Evolutionary conservation across 1,140 invertebrate genomes (phyloP).

Genomic region (Druon quercuslanigerum): DNA sequence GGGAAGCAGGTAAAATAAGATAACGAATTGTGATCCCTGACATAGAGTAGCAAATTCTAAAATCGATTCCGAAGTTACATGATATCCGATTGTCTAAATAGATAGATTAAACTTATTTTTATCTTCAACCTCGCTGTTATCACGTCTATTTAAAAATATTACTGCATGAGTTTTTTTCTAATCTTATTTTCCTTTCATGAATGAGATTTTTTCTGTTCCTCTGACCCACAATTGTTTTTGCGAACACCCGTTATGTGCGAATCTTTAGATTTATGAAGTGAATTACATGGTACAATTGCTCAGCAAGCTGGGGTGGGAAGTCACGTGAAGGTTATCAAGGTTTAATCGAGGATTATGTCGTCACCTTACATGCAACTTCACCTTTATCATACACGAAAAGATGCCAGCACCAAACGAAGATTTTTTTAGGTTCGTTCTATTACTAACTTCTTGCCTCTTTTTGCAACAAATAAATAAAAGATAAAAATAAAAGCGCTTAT

Average conservation of each 20-base stretch:
- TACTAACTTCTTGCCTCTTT: no score
- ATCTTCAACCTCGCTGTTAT: not conserved
- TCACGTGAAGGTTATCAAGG: slow-evolving; percentile 62
- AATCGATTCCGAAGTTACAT: no score
- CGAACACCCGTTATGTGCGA: slow-evolving; percentile 40
- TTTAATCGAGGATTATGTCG: slow-evolving; percentile 54
- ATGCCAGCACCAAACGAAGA: not conserved
- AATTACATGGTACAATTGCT: slow-evolving; percentile 56
- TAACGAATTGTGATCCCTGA: no score
- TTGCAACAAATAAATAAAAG: no score
- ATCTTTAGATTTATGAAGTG: slow-evolving; percentile 44
- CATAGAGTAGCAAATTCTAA: no score
- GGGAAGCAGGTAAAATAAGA: no score
- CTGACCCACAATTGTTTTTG: slow-evolving; percentile 36
- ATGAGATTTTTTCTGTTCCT: slow-evolving; percentile 6
- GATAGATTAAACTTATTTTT: no score
- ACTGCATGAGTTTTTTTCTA: not conserved
- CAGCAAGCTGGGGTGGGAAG: slow-evolving; percentile 48
- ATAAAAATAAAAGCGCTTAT: no score
- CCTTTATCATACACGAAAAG: slow-evolving; percentile 45
- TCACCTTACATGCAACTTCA: slow-evolving; percentile 41
- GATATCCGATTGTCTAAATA: no score
- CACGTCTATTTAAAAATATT: not conserved
- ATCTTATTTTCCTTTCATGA: not conserved
- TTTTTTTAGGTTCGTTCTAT: not conserved